Evolutionary conservation across 92 coral and sea anemone species (phyloP), one percentile per base, ranked within the genome.

Genomic region (Umimayanthus kanabou): DNA sequence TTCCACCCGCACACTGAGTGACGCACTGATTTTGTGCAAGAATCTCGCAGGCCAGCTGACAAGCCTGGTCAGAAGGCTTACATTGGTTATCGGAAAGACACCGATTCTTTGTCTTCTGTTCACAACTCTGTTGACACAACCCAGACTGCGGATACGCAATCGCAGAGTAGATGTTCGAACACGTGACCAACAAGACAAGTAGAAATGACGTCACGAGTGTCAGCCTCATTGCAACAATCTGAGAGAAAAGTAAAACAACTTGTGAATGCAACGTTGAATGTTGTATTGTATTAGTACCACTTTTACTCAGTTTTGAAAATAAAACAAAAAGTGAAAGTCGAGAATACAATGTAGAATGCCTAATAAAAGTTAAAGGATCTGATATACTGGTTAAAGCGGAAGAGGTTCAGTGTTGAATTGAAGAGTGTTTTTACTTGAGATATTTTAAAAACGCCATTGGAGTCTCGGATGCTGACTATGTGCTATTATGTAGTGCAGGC

Each of bases 111-210:
- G 76, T 9, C 25, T 72, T 37, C 76, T 72, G 42, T 72, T 72
- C 76, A 72, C 76, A 72, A 37, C n/a, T 23, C 37, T 28, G 40
- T 72, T 72, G 76, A 16, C 76, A 72, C 40, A 20, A 20, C 26
- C 69, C 69, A 61, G 76, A 29, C 40, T 72, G 76, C 11, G 76
- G 76, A 28, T 10, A 37, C 20, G 76, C 76, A 29, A 28, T 42
- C 16, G 42, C 15, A 28, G 76, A 28, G 37, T 72, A 37, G 16
- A 72, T 37, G 15, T 28, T 69, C 29, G 25, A 20, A 69, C 33
- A 69, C 73, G 73, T 20, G 73, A 69, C 73, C 42, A 72, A 15
- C 76, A 72, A 29, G 39, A 72, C 39, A 72, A 72, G 40, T 72
- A 37, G 76, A 72, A 72, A 61, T 22, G 69, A 61, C 25, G 26